Evolutionary conservation across 2,888 invertebrate genomes (phyloP), one percentile per base, ranked within the genome.

Genomic region (Bibio marci): DNA sequence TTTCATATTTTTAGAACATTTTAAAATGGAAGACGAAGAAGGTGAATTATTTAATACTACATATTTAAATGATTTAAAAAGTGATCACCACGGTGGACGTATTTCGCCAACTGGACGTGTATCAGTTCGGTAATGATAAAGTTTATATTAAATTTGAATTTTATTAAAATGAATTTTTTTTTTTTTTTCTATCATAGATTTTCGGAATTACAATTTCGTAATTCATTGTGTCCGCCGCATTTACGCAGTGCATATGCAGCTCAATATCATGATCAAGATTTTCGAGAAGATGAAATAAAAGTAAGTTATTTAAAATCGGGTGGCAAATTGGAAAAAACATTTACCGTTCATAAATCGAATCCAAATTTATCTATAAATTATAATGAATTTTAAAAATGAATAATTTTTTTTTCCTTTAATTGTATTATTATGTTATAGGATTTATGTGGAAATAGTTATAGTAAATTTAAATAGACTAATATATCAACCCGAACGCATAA

Each of bases 11-110:
- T 22, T 22, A 22, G 22, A 22, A 6, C 22, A 69, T 46, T 62
- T 80, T 18, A 70, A 72, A 49, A 79, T 80, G 73, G 86, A 85
- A 35, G 88, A 88, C 51, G 88, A 88, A 54, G 83, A 83, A 48
- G 82, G 80, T 33, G 86, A 87, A 54, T 65, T 80, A 33, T 87
- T 87, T 53, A 82, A 85, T 57, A 81, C 80, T 46, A 79, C 79
- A 37, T 83, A 78, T 53, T 65, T 88, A 44, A 67, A 66, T 1
- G 78, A 77, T 55, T 58, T 79, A 48, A 70, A 78, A 49, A 65
- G 65, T 41, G n/a, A n/a, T n/a, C n/a, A n/a, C n/a, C n/a, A n/a
- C n/a, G 71, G 75, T 0, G 68, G 72, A 17, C 67, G 69, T 10
- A 51, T 59, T 13, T 59, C 65, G 36, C 52, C 61, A 1, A 50